A percentile compares a stretch with the other conserved stretches of the same genome.
These are phyloP conservation scores for Drosophila mauritiana DNA, from an alignment of 1,140 invertebrate species.

Conservation along the genomic window DNA sequence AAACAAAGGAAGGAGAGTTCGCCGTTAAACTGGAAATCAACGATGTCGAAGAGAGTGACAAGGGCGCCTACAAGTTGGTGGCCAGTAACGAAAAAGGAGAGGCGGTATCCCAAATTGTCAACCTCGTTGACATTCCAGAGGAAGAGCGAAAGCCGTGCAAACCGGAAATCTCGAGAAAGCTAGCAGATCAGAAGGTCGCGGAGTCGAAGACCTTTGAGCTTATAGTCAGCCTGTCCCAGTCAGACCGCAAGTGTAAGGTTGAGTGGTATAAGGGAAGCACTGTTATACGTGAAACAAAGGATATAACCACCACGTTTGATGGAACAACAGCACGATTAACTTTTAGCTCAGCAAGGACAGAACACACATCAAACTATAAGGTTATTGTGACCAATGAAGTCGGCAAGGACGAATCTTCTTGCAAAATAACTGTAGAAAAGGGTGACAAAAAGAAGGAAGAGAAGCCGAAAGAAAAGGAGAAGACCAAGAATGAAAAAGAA, in stretches of 20 bases:
- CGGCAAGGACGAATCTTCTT: slow-evolving; percentile 92
- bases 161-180: slow-evolving; percentile 89
- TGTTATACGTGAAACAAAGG: slow-evolving; percentile 89
- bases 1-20: slow-evolving; percentile 88
- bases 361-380: slow-evolving; percentile 91
- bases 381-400: slow-evolving; percentile 93
- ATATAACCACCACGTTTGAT: slow-evolving; percentile 90
- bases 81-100: slow-evolving; percentile 97
- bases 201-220: slow-evolving; percentile 93
- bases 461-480: slow-evolving; percentile 78
- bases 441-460: slow-evolving; percentile 75
- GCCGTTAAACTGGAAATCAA: slow-evolving; percentile 94
- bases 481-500: slow-evolving; percentile 67
- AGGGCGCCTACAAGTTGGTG: slow-evolving; percentile 95
- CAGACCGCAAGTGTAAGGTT: slow-evolving; percentile 91
- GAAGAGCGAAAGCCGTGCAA: slow-evolving; percentile 84
- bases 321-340: slow-evolving; percentile 91
- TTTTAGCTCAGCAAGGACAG: slow-evolving; percentile 89
- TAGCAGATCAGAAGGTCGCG: slow-evolving; percentile 89
- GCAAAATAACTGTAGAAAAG: slow-evolving; percentile 88
- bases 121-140: slow-evolving; percentile 92
- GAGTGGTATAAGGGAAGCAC: slow-evolving; percentile 94
- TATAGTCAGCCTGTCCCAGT: slow-evolving; percentile 88
- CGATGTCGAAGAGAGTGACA: slow-evolving; percentile 91
- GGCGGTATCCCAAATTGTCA: slow-evolving; percentile 94